Base-by-base conservation (phyloP, 2,888 invertebrate genomes). In the Nomada ruficornis region DNA sequence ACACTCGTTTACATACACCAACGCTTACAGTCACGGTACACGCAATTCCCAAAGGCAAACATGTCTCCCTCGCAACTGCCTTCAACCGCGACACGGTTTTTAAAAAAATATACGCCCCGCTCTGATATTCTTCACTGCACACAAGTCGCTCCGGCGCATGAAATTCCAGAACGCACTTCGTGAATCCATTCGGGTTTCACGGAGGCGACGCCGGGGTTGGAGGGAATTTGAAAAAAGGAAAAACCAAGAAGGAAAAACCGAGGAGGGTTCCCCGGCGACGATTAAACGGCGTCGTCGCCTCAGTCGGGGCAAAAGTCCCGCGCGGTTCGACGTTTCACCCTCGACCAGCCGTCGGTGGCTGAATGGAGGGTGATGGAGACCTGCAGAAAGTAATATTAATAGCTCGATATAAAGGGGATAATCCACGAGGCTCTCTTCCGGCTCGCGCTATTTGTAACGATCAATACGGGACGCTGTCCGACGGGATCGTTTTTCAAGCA, bases 351-450 rank as follows among this genome's bases (percentile, higher is more conserved):
- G 50, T 1, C 36, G 52, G 42, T 36, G n/a, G 23, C 18, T 15
- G 10, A 18, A 42, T 13, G 9, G 26, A 54, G 80, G 65, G 72
- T 80, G 50, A 29, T 47, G 59, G 59, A 77, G 83, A 89, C 89
- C 90, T 80, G 84, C 81, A 85, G 87, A 88, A 90, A 90, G 91
- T 87, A 89, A 90, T 90, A 90, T 91, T 90, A 89, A 90, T 90
- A 89, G 88, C 86, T 68, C 82, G 87, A 85, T 88, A 87, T 88
- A 88, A 88, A 88, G 72, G 85, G 85, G 83, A 85, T 88, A 88
- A 88, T 89, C 88, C 85, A 67, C 80, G 76, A 63, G 74, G 76
- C 77, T 74, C 73, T 80, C 72, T 67, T 64, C 57, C 73, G 67
- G 55, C 67, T 75, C 67, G 59, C 54, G 80, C 84, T 87, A 89